Evolutionary conservation across 2,797 vertebrate genomes (phyloP), one percentile per base, ranked within the genome.

Genomic region (Tapera naevia): DNA sequence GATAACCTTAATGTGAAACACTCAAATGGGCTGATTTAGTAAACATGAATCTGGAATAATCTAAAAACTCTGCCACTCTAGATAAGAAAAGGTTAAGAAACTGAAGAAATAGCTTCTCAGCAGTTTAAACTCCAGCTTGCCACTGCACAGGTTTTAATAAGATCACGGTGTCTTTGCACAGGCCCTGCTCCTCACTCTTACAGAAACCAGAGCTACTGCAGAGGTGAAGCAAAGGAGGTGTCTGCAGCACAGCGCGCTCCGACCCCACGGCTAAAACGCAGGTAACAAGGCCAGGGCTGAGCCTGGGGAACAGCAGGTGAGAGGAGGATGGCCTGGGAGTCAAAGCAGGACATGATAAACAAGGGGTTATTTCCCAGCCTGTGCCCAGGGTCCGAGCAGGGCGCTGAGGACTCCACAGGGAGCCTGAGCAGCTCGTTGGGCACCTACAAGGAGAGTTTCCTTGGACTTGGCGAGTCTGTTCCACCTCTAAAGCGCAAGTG

Each of bases 341-440:
- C 28, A 37, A 67, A 60, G 30, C 1, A 1, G n/a, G 33, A 41
- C 4, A 5, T 17, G 23, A 25, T 30, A 58, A 14, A 37, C 15
- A 69, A 75, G 3, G 33, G 5, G 33, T 71, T 65, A 5, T 22
- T 43, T 46, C 17, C 24, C 25, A 5, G 17, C 5, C 27, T 65
- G 22, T 30, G 39, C 30, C 17, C 45, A 80, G 15, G 12, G 12
- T 24, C 61, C 72, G 32, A 65, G 50, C 30, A 58, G 18, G 35
- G 45, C 4, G 5, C n/a, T 43, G 65, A 28, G 0, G 0, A 53
- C 25, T 45, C 43, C 51, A 22, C 14, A 39, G 74, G 14, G 30
- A 88, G 33, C 10, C 28, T 37, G 10, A 71, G 50, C 57, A 92
- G 67, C 54, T 87, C 37, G 45, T 21, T 50, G 54, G 13, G 46